A percentile compares a stretch with the other conserved stretches of the same genome.
phyloP scores from a whole-genome alignment of 92 coral and sea anemone species.

The Parazoanthus swiftii region DNA sequence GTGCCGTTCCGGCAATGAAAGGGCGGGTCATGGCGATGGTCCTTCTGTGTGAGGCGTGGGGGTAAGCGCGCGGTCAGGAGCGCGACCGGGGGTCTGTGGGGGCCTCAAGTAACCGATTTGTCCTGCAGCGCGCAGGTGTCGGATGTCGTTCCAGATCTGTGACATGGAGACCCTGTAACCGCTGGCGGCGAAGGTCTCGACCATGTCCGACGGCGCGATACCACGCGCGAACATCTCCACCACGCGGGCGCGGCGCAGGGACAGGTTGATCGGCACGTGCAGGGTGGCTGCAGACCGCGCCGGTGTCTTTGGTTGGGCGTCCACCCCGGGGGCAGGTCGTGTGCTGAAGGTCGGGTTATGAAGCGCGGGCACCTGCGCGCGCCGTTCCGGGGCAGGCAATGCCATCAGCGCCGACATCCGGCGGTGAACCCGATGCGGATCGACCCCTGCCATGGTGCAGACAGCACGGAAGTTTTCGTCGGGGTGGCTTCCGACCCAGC shows the following conservation, averaged over 20 bases:
- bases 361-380: conserved; percentile 2
- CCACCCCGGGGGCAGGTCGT: conserved; percentile 2
- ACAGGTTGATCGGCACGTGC: background rate
- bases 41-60: background rate
- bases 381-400: background rate
- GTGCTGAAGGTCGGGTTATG: background rate
- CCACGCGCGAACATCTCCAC: background rate
- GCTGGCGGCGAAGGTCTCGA: background rate
- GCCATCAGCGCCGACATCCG: conserved; percentile 1
- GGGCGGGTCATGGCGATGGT: background rate
- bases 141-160: background rate
- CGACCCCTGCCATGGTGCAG: background rate
- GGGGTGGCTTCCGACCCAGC: background rate
- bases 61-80: background rate
- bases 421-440: background rate
- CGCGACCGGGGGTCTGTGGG: conserved; percentile 6
- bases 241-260: background rate
- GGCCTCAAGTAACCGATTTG: background rate
- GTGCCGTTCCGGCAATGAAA: too few species aligned
- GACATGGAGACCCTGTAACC: background rate
- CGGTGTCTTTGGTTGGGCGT: too few species aligned
- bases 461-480: background rate
- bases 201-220: conserved; percentile 3
- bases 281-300: too few species aligned
- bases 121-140: background rate